These are phyloP conservation scores for Lepidostoma basale DNA, from an alignment of 1,140 invertebrate genomes.

Conservation along the genomic window DNA sequence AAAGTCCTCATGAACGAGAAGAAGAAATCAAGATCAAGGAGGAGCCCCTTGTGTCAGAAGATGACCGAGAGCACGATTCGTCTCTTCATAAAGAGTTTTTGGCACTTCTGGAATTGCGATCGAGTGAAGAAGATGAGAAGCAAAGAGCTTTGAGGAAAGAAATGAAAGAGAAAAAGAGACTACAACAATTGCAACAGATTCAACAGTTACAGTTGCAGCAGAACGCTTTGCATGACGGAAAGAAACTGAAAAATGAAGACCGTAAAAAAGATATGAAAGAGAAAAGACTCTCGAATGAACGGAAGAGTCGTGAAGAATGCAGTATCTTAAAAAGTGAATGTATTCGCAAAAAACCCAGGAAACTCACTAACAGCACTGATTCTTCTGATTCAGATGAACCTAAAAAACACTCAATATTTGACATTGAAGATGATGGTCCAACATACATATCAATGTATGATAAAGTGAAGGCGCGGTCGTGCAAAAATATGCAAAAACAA, in stretches of 20 bases:
- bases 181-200: conserved; percentile 61
- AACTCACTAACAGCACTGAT: conserved; percentile 63
- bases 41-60: conserved; percentile 21
- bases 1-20: conserved; percentile 25
- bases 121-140: conserved; percentile 63
- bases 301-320: conserved; percentile 59
- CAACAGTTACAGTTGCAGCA: conserved; percentile 60
- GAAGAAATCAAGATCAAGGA: conserved; percentile 31
- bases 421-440: conserved; percentile 87
- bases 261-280: conserved; percentile 60
- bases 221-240: conserved; percentile 57
- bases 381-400: conserved; percentile 75
- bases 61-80: conserved; percentile 37
- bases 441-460: conserved; percentile 98
- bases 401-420: conserved; percentile 91
- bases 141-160: conserved; percentile 62
- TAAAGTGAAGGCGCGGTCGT: conserved; percentile 94
- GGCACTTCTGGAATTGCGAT: conserved; percentile 64
- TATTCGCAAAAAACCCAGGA: conserved; percentile 59
- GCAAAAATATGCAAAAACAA: conserved; percentile 88
- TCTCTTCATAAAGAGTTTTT: conserved; percentile 69
- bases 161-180: conserved; percentile 62
- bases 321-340: conserved; percentile 49
- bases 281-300: conserved; percentile 60
- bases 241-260: conserved; percentile 56